Base-by-base conservation (phyloP, 2,797 vertebrate species). In the Limosa lapponica region DNA sequence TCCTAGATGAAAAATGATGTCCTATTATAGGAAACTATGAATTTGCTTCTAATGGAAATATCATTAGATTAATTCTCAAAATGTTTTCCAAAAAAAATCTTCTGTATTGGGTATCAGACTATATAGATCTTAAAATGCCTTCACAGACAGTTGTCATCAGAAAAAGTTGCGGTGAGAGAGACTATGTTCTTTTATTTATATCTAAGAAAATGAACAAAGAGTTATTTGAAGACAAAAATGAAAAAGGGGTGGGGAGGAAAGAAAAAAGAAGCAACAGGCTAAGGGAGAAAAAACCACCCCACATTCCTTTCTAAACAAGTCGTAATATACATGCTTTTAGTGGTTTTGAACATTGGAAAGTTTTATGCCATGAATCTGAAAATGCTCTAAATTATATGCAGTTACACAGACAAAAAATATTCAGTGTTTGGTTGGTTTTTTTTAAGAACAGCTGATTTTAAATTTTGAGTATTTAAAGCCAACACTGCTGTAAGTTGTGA, bases 201-300 rank as follows among this genome's bases (percentile, higher is more conserved):
- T 16, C 28, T 81, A 24, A 48, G 4, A 46, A 87, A 69, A 55
- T 59, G 30, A 84, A 51, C 8, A 13, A 66, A 37, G 3, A 34
- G 13, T 24, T 74, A 19, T 55, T n/a, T 73, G 22, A 71, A 71
- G 43, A 51, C 6, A 84, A 65, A 73, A 62, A 59, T 17, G 1
- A 49, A 73, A 77, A 77, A 37, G 6, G 1, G 1, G 2, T 54
- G 2, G 3, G 3, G 30, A 58, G 16, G 19, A 2, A n/a, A 16
- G 49, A 51, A 62, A 32, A 36, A 16, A 59, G 46, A 65, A 36
- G 2, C 4, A 41, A 44, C 17, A 4, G 4, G 1, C 18, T n/a
- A 54, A 39, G 11, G 18, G 18, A 0, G 18, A 32, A 46, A 54
- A 52, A 55, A 54, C n/a, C 25, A 30, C 10, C 4, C 15, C 14